Evolutionary conservation across 2,797 vertebrate genomes (phyloP), one percentile per base, ranked within the genome.

Genomic region (Selene dorsalis): DNA sequence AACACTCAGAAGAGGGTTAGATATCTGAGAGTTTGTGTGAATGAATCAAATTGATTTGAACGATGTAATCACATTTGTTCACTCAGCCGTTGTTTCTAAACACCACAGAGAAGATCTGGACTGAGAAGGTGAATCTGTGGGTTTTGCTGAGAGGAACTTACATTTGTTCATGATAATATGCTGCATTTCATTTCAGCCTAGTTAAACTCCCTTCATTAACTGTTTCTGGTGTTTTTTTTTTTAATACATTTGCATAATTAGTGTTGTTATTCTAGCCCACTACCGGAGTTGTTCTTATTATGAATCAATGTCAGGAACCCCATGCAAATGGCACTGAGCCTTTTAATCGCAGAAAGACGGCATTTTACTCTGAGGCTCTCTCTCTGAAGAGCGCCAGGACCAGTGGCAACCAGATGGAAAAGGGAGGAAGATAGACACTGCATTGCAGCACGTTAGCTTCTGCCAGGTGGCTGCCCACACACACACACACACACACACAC

Each of bases 401-500:
- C 79, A 90, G 82, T 72, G 70, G 74, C 56, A 88, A 87, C 77
- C 85, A 92, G 79, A 90, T 77, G 84, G 88, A 84, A 69, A 88
- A 68, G 64, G 63, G 82, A 87, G 73, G 73, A 88, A 82, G 67
- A 84, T 80, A 85, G 89, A 90, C 79, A 90, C 92, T 84, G 93
- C 92, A 93, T 86, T 94, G 91, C 93, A 94, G 90, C 85, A 93
- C 26, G 62, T 84, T 69, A 62, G 74, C 74, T 83, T 83, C 83
- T 87, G 83, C 87, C 87, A 90, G 83, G 48, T 52, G 56, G 71
- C 87, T 84, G 75, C 86, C 80, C 84, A 84, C 88, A 84, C 83
- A 79, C 80, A 63, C 71, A 76, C 66, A 58, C 67, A 53, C 69
- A 57, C 75, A 28, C 70, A 45, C 69, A 68, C 67, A 70, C 59